Evolutionary conservation across 2,113 vertebrate genomes (phyloP), one percentile per base, ranked within the genome.

Genomic region (Cyprinodon variegatus): DNA sequence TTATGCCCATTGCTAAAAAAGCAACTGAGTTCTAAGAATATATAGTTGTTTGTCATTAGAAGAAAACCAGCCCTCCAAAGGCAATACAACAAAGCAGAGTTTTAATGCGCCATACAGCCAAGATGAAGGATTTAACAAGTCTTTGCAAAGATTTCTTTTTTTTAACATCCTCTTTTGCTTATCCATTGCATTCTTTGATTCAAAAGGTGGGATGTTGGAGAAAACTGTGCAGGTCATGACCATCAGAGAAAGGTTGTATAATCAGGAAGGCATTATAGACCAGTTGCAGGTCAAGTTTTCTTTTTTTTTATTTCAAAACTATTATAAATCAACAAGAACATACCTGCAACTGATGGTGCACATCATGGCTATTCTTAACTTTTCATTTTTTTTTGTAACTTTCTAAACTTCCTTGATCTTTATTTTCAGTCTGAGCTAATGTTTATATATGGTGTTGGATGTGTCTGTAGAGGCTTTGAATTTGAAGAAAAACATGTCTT

Each of bases 181-280:
- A 1, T 48, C 29, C 65, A 45, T 68, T 36, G 6, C 22, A 3
- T 29, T 62, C 37, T 82, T 70, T 60, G 14, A 68, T 70, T 8
- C 14, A 41, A 11, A 74, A 73, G 37, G 46, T 73, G 57, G 17
- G 48, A 65, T 75, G 82, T 82, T 57, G 74, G 37, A 62, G 36
- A 84, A 79, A 60, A 57, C 22, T 14, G 60, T 41, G 61, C 72
- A 86, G 61, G 45, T 57, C 20, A 8, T 57, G 50, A 20, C n/a
- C 22, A 84, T 83, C 45, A 61, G 12, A 7, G 60, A 50, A 74
- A 69, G 43, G 68, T 83, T 90, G 81, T 78, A 81, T 71, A 71
- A 53, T 46, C 29, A 29, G 29, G 29, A 29, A 29, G 29, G 29
- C 29, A 29, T 29, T 29, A 29, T 29, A 29, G 29, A 29, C 29